Evolutionary conservation across 1,140 invertebrate genomes (phyloP), one percentile per base, ranked within the genome.

Genomic region (Diuraphis noxia): DNA sequence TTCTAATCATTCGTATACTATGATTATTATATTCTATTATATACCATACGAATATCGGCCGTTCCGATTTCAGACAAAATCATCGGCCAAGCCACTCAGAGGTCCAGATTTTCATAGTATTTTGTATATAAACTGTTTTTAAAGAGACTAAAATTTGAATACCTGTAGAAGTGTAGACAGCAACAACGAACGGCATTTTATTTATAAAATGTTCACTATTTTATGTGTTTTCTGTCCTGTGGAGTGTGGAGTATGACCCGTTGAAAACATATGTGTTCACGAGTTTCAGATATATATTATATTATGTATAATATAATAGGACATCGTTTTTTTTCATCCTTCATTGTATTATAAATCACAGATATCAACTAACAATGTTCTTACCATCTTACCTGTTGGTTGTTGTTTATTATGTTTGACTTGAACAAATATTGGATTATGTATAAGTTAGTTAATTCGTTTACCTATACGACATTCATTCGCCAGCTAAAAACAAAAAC

Each of bases 321-420:
- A 72, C n/a, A 43, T 85, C 30, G 34, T 43, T 85, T 13, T 85
- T 85, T 85, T 84, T 25, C 43, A 43, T 41, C 30, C 9, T 43
- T 21, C 38, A 38, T 81, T 81, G 79, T 81, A 82, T 46, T 85
- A 85, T 86, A 86, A 86, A 86, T 86, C n/a, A 86, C 84, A 49
- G 84, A 0, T 86, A 86, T 86, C 43, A 34, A 49, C 46, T 36
- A 86, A 86, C 46, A 49, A 85, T 21, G 38, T 86, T n/a, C 43
- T 86, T 86, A 34, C 84, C 41, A 49, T n/a, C 43, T 86, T 86
- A 34, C 84, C 41, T 85, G 82, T 85, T 85, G 17, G 82, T 17
- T 46, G n/a, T 85, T 85, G 82, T 41, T 82, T 40, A 85, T 46
- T 43, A 43, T 85, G 82, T 85, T 85, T 43, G 40, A 85, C 41